phyloP scores from a whole-genome alignment of 1,140 invertebrate genomes.

The Drosophila simulans region DNA sequence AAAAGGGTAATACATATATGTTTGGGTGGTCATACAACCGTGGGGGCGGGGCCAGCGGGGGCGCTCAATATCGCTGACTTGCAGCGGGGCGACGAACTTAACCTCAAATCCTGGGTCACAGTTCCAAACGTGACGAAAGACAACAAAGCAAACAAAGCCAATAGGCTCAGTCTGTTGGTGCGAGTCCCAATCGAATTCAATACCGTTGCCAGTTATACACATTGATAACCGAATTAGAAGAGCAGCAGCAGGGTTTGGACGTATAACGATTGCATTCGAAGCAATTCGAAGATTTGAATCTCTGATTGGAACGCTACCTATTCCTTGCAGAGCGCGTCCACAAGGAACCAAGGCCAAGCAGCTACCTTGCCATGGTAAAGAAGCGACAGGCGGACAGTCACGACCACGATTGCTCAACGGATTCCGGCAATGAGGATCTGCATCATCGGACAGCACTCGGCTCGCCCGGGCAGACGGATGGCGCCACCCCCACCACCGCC shows the following conservation, averaged over 20 bases:
- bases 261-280: too few relatives aligned
- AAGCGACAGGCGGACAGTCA: slow-evolving; percentile 88
- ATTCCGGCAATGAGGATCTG: slow-evolving; percentile 87
- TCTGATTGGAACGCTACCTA: too few relatives aligned
- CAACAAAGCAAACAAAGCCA: slow-evolving; percentile 46
- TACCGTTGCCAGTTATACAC: slow-evolving; percentile 7
- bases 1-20: neutral
- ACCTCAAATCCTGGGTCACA: slow-evolving; percentile 30
- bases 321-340: slow-evolving; percentile 11
- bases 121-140: slow-evolving; percentile 29
- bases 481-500: slow-evolving; percentile 48
- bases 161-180: neutral
- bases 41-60: neutral
- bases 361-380: slow-evolving; percentile 82
- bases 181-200: neutral
- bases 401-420: slow-evolving; percentile 86
- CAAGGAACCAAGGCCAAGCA: slow-evolving; percentile 25
- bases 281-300: too few relatives aligned
- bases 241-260: slow-evolving; percentile 14
- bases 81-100: slow-evolving; percentile 24
- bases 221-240: slow-evolving; percentile 29
- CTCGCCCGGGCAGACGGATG: slow-evolving; percentile 25
- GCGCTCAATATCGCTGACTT: neutral
- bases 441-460: slow-evolving; percentile 23
- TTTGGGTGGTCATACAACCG: too few relatives aligned